Conservation (phyloP, 2,797 vertebrate species). For the Tiaroga cobitis region DNA sequence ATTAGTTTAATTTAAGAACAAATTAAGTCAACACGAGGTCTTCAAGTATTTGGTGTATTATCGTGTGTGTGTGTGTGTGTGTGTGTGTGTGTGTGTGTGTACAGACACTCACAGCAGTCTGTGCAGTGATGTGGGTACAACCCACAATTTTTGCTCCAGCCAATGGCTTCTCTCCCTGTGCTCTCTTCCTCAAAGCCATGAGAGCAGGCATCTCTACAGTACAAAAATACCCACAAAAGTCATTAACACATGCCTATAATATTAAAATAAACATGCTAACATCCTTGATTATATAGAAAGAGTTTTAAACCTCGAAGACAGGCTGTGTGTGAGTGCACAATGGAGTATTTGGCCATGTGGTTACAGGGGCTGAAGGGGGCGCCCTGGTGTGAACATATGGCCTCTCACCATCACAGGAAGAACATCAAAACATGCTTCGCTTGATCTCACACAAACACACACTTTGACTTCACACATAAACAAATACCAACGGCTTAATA, state of each 20-base stretch:
- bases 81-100: slow-evolving; percentile 6
- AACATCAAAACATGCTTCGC: slow-evolving; percentile 1
- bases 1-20: background rate
- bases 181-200: slow-evolving; percentile 97
- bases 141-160: slow-evolving; percentile 98
- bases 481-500: background rate
- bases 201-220: slow-evolving; percentile 94
- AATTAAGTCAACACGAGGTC: background rate
- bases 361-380: slow-evolving; percentile 6
- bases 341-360: slow-evolving; percentile 40
- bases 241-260: slow-evolving; percentile 12
- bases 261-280: background rate
- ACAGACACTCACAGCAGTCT: slow-evolving; percentile 89
- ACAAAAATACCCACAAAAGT: background rate
- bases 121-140: slow-evolving; percentile 97
- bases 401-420: slow-evolving; percentile 48
- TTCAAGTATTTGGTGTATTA: background rate
- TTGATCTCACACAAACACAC: slow-evolving; percentile 37
- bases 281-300: background rate
- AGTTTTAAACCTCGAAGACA: background rate
- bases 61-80: slow-evolving; percentile 1
- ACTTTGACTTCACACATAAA: slow-evolving; percentile 10
- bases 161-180: slow-evolving; percentile 96
- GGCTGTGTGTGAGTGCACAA: slow-evolving; percentile 18
- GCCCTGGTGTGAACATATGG: slow-evolving; percentile 64